Evolutionary conservation across 35 echinoderm and acorn worm species (phyloP).

Genomic region (Acanthaster planci): DNA sequence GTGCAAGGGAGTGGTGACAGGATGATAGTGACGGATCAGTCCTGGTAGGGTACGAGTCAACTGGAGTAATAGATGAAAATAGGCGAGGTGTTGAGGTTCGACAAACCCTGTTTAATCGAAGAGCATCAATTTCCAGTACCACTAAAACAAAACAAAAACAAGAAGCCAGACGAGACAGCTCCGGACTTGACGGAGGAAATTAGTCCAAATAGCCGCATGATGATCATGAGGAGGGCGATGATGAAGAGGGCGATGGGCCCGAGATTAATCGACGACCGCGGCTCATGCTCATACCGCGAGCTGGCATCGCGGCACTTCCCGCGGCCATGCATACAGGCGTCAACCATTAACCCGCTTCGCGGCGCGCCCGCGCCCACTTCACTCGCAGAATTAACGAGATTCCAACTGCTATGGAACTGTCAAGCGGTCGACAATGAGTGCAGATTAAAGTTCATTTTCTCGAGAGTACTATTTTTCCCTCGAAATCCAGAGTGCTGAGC

Average conservation of each 20-base stretch:
- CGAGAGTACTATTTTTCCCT: not conserved
- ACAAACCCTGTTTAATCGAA: too few relatives aligned
- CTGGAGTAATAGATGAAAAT: too few relatives aligned
- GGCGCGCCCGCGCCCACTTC: not conserved
- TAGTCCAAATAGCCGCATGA: not conserved
- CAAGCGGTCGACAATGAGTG: constrained; percentile 8
- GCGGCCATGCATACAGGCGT: not conserved
- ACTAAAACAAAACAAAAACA: too few relatives aligned
- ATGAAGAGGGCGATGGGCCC: not conserved
- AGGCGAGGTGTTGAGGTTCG: too few relatives aligned
- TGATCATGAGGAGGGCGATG: too few relatives aligned
- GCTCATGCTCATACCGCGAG: too few relatives aligned
- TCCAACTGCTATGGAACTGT: constrained; percentile 5
- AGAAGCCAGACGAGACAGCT: too few relatives aligned
- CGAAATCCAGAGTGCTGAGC: not conserved
- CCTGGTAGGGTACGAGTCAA: too few relatives aligned
- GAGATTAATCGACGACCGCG: not conserved
- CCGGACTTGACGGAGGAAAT: constrained; percentile 11
- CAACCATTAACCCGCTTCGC: constrained; percentile 4
- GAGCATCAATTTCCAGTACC: too few relatives aligned
- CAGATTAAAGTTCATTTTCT: constrained; percentile 16
- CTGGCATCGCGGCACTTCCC: too few relatives aligned
- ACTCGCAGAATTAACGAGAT: not conserved
- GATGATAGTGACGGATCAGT: too few relatives aligned
- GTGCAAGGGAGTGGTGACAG: too few relatives aligned